Evolutionary conservation across 2,113 vertebrate genomes (phyloP).

Genomic region (Misgurnus mizolepis): DNA sequence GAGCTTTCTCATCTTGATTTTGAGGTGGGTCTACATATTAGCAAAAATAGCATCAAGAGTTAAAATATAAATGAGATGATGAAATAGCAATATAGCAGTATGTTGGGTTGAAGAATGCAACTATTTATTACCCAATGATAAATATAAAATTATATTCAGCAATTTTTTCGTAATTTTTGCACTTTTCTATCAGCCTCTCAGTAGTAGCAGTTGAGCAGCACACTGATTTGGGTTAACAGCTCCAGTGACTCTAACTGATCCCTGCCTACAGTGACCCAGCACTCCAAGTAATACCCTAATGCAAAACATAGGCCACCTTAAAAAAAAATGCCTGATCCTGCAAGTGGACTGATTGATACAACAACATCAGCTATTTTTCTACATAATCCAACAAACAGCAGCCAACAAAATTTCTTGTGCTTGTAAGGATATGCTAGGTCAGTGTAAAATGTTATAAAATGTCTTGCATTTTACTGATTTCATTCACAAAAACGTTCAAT

Average conservation of each 20-base stretch:
- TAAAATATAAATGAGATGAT: neutral
- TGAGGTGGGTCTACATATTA: neutral
- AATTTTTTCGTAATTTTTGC: neutral
- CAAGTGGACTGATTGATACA: neutral
- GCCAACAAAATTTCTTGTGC: constrained; percentile 4
- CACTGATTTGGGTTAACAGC: constrained; percentile 40
- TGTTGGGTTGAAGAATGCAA: constrained; percentile 17
- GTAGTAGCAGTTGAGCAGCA: constrained; percentile 49
- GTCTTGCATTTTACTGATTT: constrained; percentile 16
- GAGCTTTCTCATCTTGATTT: neutral
- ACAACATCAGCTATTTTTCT: neutral
- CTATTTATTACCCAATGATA: neutral
- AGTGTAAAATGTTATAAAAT: neutral
- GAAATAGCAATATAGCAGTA: neutral
- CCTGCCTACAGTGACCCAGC: constrained; percentile 24
- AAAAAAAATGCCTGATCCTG: no score
- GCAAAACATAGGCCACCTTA: no score
- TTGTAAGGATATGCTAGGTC: neutral
- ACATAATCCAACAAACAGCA: constrained; percentile 11
- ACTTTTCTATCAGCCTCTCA: constrained; percentile 37
- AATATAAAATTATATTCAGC: neutral
- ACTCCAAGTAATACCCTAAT: neutral
- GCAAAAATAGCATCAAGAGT: neutral
- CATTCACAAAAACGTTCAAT: neutral
- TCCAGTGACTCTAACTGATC: constrained; percentile 39